A percentile compares a stretch with the other conserved stretches of the same genome.
Evolutionary conservation across 1,140 invertebrate species (phyloP).

Genomic region (Prorops nasuta): DNA sequence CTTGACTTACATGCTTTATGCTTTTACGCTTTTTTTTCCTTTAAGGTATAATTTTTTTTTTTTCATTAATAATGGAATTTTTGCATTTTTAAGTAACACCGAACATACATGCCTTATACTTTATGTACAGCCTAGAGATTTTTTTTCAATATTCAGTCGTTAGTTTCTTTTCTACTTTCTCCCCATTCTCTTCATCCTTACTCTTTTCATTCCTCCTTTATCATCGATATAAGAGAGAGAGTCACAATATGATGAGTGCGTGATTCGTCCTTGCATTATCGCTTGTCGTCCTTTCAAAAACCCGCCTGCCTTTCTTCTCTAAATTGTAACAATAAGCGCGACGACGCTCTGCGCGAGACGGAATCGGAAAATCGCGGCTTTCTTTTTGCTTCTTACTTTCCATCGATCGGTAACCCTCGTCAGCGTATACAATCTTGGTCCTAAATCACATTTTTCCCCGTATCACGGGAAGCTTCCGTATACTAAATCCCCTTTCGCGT

Average conservation of each 20-base stretch:
- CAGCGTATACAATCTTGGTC: too few relatives aligned
- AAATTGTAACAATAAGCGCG: conserved; percentile 10
- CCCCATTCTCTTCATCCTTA: conserved; percentile 1
- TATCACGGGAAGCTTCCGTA: too few relatives aligned
- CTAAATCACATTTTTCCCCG: too few relatives aligned
- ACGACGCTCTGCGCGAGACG: conserved; percentile 20
- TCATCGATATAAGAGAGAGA: too few relatives aligned
- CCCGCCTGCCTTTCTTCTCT: neutral
- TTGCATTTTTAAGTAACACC: conserved; percentile 51
- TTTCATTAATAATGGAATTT: conserved; percentile 49
- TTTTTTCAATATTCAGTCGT: too few relatives aligned
- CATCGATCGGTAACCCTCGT: too few relatives aligned
- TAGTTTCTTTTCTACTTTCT: conserved; percentile 20
- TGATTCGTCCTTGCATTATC: conserved; percentile 30
- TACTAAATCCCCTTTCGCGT: too few relatives aligned
- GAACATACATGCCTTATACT: conserved; percentile 55
- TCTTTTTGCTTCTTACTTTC: neutral
- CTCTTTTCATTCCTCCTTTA: neutral
- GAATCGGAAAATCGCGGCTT: conserved; percentile 19
- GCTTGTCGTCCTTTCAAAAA: conserved; percentile 13
- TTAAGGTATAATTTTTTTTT: conserved; percentile 46
- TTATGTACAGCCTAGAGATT: conserved; percentile 55
- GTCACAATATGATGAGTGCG: conserved; percentile 45
- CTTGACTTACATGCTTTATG: conserved; percentile 49
- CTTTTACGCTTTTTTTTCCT: conserved; percentile 41